A percentile compares a stretch with the other conserved stretches of the same genome.
phyloP scores from a whole-genome alignment of 2,797 vertebrate genomes.

The Buceros bicornis region DNA sequence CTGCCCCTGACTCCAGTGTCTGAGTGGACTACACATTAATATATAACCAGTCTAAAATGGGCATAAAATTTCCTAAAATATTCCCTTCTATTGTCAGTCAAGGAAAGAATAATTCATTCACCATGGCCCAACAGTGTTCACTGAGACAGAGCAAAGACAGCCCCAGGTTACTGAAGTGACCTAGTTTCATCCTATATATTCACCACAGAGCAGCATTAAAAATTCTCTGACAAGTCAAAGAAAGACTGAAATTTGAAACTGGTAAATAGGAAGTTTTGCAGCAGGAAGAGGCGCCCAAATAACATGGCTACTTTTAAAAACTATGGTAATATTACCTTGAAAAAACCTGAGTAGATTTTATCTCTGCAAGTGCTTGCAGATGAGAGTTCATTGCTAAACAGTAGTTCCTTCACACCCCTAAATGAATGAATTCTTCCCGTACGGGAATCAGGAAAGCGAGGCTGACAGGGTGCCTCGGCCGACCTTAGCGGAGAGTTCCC shows the following conservation, averaged over 20 bases:
- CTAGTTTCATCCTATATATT: constrained; percentile 65
- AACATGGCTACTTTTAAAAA: rapidly evolving
- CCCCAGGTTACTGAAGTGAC: constrained; percentile 71
- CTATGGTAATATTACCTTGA: neutral
- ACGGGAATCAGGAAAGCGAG: neutral
- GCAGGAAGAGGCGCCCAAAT: neutral
- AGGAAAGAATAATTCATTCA: constrained; percentile 71
- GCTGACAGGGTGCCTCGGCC: neutral
- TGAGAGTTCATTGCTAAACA: neutral
- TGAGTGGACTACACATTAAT: neutral
- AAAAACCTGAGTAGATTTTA: neutral
- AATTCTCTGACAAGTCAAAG: constrained; percentile 50
- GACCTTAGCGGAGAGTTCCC: neutral
- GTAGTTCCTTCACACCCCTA: neutral
- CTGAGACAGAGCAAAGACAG: constrained; percentile 71
- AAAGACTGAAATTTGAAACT: constrained; percentile 34
- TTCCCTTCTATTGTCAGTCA: constrained; percentile 59
- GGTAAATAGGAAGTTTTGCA: constrained; percentile 7
- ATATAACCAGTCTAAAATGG: constrained; percentile 21
- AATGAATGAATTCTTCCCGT: neutral
- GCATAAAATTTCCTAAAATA: constrained; percentile 56
- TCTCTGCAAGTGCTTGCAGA: neutral
- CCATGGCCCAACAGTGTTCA: constrained; percentile 55
- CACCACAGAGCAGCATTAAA: constrained; percentile 40
- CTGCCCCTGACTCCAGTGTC: neutral